Evolutionary conservation across 2,113 vertebrate species (phyloP).

Genomic region (Cromileptes altivelis): DNA sequence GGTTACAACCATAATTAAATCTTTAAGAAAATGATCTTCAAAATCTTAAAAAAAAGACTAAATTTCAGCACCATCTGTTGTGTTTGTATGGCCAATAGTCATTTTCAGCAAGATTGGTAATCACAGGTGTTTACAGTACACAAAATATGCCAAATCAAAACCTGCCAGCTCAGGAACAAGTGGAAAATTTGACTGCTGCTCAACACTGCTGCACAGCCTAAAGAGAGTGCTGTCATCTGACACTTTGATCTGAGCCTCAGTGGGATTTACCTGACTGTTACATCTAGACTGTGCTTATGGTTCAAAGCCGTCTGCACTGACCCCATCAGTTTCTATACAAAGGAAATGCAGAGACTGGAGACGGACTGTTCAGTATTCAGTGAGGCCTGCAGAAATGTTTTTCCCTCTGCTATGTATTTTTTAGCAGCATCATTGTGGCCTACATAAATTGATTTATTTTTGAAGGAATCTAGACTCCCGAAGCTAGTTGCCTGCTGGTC

Average conservation of each 20-base stretch:
- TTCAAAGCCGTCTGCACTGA: constrained; percentile 43
- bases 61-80: neutral
- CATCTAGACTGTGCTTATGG: constrained; percentile 9
- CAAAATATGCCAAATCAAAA: neutral
- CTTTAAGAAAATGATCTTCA: neutral
- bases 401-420: constrained; percentile 5
- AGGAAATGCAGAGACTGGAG: neutral
- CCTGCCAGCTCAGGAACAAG: neutral
- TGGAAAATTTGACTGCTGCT: constrained; percentile 14
- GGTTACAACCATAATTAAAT: neutral
- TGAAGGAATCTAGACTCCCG: neutral
- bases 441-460: neutral
- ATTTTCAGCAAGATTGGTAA: neutral
- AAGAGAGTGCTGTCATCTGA: constrained; percentile 13
- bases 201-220: neutral
- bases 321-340: constrained; percentile 19
- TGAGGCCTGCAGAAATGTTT: neutral
- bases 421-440: neutral
- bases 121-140: neutral
- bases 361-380: constrained; percentile 22
- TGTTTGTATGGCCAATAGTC: neutral
- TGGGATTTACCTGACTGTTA: constrained; percentile 41
- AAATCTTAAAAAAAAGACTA: neutral
- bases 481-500: neutral
- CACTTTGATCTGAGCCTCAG: constrained; percentile 32